A percentile compares a stretch with the other conserved stretches of the same genome.
phyloP scores from a whole-genome alignment of 2,888 invertebrate species.

The Phorcus lineatus region DNA sequence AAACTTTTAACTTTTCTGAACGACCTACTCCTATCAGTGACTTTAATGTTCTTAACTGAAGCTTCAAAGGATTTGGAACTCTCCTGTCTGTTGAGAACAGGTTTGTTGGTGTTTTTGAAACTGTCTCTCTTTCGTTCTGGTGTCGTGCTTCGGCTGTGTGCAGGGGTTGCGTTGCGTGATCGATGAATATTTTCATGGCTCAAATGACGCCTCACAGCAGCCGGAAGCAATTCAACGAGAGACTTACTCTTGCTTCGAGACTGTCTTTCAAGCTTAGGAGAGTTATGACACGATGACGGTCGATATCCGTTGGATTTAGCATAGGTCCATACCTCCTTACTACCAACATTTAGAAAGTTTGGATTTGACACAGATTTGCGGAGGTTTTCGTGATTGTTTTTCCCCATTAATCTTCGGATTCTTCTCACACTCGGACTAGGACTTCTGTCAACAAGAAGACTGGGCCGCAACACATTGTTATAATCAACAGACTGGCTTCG shows the following conservation, averaged over 20 bases:
- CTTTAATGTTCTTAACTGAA: conserved; percentile 56
- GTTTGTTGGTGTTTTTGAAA: conserved; percentile 42
- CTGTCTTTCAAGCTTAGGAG: conserved; percentile 18
- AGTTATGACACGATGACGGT: conserved; percentile 7
- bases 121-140: conserved; percentile 39
- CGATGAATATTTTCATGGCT: conserved; percentile 49
- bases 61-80: conserved; percentile 42
- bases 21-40: conserved; percentile 60
- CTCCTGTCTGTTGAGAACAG: conserved; percentile 43
- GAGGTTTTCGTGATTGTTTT: conserved; percentile 41
- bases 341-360: conserved; percentile 62
- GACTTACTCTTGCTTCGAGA: conserved; percentile 45
- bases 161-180: conserved; percentile 38
- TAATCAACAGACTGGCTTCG: conserved; percentile 45
- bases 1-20: conserved; percentile 53
- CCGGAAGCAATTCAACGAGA: conserved; percentile 49
- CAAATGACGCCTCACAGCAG: conserved; percentile 42
- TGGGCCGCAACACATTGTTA: conserved; percentile 29
- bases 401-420: conserved; percentile 41
- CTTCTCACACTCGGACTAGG: conserved; percentile 26
- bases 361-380: conserved; percentile 67
- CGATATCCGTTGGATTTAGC: conserved; percentile 45
- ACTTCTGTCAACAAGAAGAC: not conserved
- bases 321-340: conserved; percentile 57
- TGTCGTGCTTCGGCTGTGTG: conserved; percentile 36